A percentile compares a stretch with the other conserved stretches of the same genome.
These are phyloP conservation scores for Bubo blakistoni DNA, from an alignment of 2,113 vertebrate genomes.

Conservation along the genomic window DNA sequence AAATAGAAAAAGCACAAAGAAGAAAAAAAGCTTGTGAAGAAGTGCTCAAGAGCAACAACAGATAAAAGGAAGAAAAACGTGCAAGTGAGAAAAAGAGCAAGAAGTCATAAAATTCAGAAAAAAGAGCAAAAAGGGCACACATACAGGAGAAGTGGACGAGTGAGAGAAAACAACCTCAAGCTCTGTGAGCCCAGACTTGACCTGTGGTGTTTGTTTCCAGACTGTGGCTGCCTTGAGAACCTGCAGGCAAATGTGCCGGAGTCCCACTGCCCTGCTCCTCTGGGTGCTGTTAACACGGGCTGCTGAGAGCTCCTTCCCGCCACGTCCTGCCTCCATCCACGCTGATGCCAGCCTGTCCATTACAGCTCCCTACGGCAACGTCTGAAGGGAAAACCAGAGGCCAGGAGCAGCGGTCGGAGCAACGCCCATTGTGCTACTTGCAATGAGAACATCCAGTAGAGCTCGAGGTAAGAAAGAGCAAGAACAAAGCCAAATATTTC, in stretches of 20 bases:
- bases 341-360: neutral
- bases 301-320: neutral
- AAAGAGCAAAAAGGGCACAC: neutral
- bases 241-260: neutral
- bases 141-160: neutral
- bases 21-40: neutral
- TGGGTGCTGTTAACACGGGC: neutral
- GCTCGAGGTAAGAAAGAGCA: neutral
- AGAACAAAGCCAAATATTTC: neutral
- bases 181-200: neutral
- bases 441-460: neutral
- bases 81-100: neutral
- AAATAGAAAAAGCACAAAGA: neutral
- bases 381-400: neutral
- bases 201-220: neutral
- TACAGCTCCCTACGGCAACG: neutral
- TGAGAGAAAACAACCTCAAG: neutral
- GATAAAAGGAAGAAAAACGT: neutral
- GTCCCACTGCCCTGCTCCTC: neutral
- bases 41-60: neutral
- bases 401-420: neutral
- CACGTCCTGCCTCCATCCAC: fast-evolving
- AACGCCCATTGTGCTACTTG: neutral
- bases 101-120: neutral
- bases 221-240: neutral